Conservation (phyloP, 2,888 invertebrate genomes). For the Pammene aurita region DNA sequence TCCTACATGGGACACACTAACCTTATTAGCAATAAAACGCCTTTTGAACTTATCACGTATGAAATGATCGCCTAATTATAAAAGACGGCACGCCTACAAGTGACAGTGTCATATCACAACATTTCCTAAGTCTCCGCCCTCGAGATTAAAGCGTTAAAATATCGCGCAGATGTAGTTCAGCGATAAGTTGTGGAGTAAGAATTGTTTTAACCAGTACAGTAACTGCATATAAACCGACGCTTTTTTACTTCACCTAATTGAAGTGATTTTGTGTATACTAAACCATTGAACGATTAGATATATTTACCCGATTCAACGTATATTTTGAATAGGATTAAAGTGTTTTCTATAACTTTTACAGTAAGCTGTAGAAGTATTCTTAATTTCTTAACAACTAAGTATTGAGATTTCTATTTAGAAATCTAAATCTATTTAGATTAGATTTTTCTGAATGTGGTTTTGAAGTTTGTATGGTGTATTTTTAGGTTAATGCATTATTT, state of each 20-base stretch:
- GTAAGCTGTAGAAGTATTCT: too few species aligned
- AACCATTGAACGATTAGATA: too few species aligned
- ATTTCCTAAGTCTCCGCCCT: conserved; percentile 42
- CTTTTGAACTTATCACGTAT: conserved; percentile 23
- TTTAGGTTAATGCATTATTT: too few species aligned
- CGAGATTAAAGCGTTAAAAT: conserved; percentile 50
- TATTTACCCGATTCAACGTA: too few species aligned
- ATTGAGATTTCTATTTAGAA: too few species aligned
- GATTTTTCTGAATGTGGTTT: too few species aligned
- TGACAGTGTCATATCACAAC: conserved; percentile 28
- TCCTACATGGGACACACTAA: conserved; percentile 21
- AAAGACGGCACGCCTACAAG: conserved; percentile 38
- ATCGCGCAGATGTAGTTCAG: conserved; percentile 56
- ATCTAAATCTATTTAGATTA: too few species aligned
- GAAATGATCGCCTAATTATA: background rate
- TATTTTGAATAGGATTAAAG: too few species aligned
- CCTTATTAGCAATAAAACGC: conserved; percentile 19
- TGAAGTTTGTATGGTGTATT: too few species aligned
- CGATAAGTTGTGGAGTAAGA: conserved; percentile 46
- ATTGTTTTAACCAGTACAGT: conserved; percentile 5
- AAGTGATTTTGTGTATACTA: background rate
- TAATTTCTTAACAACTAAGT: too few species aligned
- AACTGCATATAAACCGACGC: background rate
- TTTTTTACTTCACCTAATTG: background rate
- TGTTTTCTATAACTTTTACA: too few species aligned